Evolutionary conservation across 2,113 vertebrate species (phyloP).

Genomic region (Lutjanus erythropterus): DNA sequence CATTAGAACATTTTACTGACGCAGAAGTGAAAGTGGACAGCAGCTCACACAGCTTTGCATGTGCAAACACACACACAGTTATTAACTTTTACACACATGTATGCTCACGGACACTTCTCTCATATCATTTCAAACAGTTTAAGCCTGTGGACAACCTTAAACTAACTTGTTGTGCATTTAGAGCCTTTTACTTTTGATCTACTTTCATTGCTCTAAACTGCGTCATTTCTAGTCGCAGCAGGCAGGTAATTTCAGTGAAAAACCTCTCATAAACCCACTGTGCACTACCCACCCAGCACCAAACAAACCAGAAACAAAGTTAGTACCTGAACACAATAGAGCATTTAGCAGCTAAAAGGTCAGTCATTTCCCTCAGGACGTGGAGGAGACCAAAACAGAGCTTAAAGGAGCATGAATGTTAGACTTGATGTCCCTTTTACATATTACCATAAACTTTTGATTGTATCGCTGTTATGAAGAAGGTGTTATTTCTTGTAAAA

Average conservation of each 20-base stretch:
- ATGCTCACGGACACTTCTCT: not conserved
- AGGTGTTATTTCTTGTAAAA: not conserved
- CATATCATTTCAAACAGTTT: not conserved
- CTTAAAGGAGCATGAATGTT: too few species aligned
- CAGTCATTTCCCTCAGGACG: not conserved
- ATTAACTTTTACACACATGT: not conserved
- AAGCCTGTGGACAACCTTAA: not conserved
- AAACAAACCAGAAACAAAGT: not conserved
- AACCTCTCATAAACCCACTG: not conserved
- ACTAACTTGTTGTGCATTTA: too few species aligned
- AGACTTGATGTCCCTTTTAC: too few species aligned
- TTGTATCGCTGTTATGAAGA: not conserved
- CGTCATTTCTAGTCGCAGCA: not conserved
- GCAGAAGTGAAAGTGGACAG: conserved; percentile 17
- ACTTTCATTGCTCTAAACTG: not conserved
- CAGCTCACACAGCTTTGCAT: not conserved
- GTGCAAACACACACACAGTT: not conserved
- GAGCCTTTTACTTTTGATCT: not conserved
- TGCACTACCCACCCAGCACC: not conserved
- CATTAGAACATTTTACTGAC: conserved; percentile 26
- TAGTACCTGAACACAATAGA: not conserved
- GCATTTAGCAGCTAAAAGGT: not conserved
- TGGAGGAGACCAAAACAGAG: not conserved
- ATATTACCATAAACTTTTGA: too few species aligned
- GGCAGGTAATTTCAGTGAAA: not conserved